Base-by-base conservation (phyloP, 2,888 invertebrate genomes). In the Noctua comes region DNA sequence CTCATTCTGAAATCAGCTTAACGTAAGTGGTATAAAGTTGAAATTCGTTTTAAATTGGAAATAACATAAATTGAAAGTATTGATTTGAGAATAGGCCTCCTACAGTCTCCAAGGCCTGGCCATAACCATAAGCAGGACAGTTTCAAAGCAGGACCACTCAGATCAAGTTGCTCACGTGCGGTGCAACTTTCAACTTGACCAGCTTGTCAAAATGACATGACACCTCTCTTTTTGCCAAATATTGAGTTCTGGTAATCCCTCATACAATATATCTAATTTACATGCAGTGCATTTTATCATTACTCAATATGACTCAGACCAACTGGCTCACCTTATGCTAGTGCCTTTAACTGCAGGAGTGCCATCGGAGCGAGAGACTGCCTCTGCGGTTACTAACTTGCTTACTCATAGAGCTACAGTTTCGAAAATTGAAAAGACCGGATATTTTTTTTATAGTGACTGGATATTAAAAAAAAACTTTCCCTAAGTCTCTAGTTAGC, bases 241-340 rank as follows among this genome's bases (percentile, higher is more conserved):
- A 31, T 31, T 72, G 7, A 46, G 11, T 73, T 66, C 16, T n/a
- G 31, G 40, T 48, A 43, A n/a, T 36, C 48, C 16, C 21, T 18
- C 21, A 76, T 31, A 27, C 54, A 31, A 13, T 18, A 48, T 27
- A 73, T 1, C 21, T 72, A 46, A 81, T 46, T 36, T 27, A 36
- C 73, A 80, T 16, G 21, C 21, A 54, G 64, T 73, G 27, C 64
- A 79, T 73, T 78, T 71, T 27, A 65, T 79, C 54, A 73, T 65
- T 54, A 54, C 65, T 73, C 54, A 54, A 65, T 65, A 69, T 79
- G 74, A 79, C 11, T 81, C 81, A 65, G 64, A 65, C 31, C 18
- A 31, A 18, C 10, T 64, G 51, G 43, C 13, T 80, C 46, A 46
- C 24, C 31, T 72, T 16, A 46, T 36, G 8, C n/a, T 24, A 27